Evolutionary conservation across 1,140 invertebrate genomes (phyloP), one percentile per base, ranked within the genome.

Genomic region (Drosophila tristis): DNA sequence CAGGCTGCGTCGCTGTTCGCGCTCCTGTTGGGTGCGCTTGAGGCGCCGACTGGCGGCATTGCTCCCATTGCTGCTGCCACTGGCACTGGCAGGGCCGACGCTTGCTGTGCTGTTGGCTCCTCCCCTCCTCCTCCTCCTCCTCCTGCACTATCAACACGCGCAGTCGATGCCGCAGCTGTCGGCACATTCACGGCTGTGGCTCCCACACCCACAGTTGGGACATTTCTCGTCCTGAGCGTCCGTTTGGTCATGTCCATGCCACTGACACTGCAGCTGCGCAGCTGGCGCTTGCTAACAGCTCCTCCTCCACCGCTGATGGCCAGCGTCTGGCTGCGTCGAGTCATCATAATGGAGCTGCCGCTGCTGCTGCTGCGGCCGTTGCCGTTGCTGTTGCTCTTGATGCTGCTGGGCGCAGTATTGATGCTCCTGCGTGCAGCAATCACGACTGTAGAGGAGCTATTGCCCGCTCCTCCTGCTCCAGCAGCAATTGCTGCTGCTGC

Each of bases 191-290:
- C 47, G 68, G 35, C 42, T 62, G 49, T 13, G 47, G 55, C 31
- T 26, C 49, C 39, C 29, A 29, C 4, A 49, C 45, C 35, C 35
- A 16, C 72, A 6, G 65, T 15, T 2, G 87, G 71, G 2, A 73
- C 80, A 45, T 91, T 91, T 6, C 90, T 55, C 2, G 89, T 91
- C 15, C 90, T 63, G 11, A 91, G 54, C 26, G 90, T 91, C 2
- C 90, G 81, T 50, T 91, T 90, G 4, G 74, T 82, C 59, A 90
- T 53, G 50, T 84, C 66, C 8, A 80, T 51, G 9, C 58, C 62
- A 61, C 78, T 79, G 15, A 85, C 71, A 16, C 75, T 90, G 61
- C 35, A 39, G 35, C 90, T 91, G 29, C 90, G 85, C 47, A 91
- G 63, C 61, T 91, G 90, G 5, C 90, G 79, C 26, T 91, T 91